These are phyloP conservation scores for Brachionus rotundiformis DNA, from an alignment of 1,140 invertebrate genomes.

Conservation along the genomic window DNA sequence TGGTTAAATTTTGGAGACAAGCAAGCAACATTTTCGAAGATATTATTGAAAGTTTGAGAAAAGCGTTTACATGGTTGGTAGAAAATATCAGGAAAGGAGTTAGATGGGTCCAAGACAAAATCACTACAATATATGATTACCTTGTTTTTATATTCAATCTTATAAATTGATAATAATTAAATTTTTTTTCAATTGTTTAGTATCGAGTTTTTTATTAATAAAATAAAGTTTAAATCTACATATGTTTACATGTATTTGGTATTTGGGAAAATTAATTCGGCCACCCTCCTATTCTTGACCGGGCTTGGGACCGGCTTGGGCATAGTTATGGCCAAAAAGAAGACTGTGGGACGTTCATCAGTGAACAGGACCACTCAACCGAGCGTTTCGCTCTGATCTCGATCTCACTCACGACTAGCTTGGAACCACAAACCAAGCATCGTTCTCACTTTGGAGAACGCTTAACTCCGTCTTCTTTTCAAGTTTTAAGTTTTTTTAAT, in stretches of 20 bases:
- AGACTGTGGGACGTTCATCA: conserved; percentile 4
- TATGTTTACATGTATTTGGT: too few relatives aligned
- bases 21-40: neutral
- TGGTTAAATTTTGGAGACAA: neutral
- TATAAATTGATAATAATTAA: neutral
- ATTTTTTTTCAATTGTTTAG: neutral
- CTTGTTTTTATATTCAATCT: neutral
- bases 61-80: neutral
- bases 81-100: neutral
- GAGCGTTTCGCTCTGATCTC: neutral
- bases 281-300: neutral
- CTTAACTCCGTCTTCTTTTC: neutral
- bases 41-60: neutral
- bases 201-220: neutral
- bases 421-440: conserved; percentile 1
- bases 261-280: neutral
- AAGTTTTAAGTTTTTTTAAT: neutral
- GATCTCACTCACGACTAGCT: neutral
- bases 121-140: neutral
- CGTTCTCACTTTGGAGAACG: neutral
- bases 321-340: neutral
- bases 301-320: conserved; percentile 1
- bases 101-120: neutral
- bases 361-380: neutral
- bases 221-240: too few relatives aligned